Base-by-base conservation (phyloP, 1,140 invertebrate species). In the Cepaea nemoralis region DNA sequence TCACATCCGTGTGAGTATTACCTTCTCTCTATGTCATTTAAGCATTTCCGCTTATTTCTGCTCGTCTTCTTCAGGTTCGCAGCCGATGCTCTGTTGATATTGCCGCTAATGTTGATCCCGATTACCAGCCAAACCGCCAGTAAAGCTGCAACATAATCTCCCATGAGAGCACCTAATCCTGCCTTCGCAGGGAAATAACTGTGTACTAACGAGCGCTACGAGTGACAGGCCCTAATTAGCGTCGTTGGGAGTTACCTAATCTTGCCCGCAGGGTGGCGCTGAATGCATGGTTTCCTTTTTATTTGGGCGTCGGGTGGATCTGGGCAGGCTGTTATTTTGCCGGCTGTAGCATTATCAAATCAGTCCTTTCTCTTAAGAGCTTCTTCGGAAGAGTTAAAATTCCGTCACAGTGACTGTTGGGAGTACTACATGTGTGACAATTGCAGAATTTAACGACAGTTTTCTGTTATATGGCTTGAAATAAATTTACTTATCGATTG, bases 151-250 rank as follows among this genome's bases (percentile, higher is more conserved):
- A 63, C n/a, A 6, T 63, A 63, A 63, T 63, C 59, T 27, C 22
- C n/a, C 3, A 22, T 3, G 22, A 31, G 5, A 31, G 1, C 59
- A 2, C 5, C 1, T 63, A 63, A 63, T 63, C 59, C 33, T n/a
- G 6, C n/a, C 27, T 63, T 27, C 6, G 22, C 6, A 10, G n/a
- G 59, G 27, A 63, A 63, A 63, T 31, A 8, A 63, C n/a, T 1
- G n/a, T 2, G 16, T 63, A 31, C 59, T 63, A 63, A 63, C 59
- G 59, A 63, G 59, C 27, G 27, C 59, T 31, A 31, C 1, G 59
- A 63, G 27, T 63, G 59, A 63, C 59, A 63, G 59, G n/a, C 59
- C 59, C 59, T 63, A 63, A 63, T 63, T 63, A 63, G 27, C 59
- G 16, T 31, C 27, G 59, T 31, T 31, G 59, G 59, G 59, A 63